These are phyloP conservation scores for Bombus confusus DNA, from an alignment of 1,140 invertebrate species.

Conservation along the genomic window DNA sequence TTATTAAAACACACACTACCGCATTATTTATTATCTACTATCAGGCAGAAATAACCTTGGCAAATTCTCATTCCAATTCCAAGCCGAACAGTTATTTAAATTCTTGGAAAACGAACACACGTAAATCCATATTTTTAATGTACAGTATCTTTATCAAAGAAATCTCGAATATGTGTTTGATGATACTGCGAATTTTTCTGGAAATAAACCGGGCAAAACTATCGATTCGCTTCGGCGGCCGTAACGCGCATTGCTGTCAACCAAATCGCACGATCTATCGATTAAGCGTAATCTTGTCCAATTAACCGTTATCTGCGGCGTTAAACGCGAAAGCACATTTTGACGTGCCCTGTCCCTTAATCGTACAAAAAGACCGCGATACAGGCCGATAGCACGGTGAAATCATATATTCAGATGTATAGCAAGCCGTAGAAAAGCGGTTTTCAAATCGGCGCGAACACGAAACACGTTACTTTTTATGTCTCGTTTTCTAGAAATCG, in stretches of 20 bases:
- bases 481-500: slow-evolving; percentile 1
- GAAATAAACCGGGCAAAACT: too few relatives aligned
- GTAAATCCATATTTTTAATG: background rate
- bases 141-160: background rate
- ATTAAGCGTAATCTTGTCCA: background rate
- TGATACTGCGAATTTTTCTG: background rate
- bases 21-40: too few relatives aligned
- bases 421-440: background rate
- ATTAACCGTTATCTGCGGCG: slow-evolving; percentile 2
- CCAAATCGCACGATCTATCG: slow-evolving; percentile 2
- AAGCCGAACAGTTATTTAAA: background rate
- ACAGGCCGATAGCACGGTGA: background rate
- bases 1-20: too few relatives aligned
- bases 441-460: background rate
- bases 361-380: background rate
- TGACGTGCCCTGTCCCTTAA: background rate
- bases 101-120: background rate
- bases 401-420: background rate
- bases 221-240: background rate
- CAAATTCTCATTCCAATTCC: background rate
- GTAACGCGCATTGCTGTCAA: background rate
- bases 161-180: background rate
- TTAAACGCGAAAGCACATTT: background rate
- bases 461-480: slow-evolving; percentile 11
- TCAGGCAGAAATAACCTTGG: too few relatives aligned